A percentile compares a stretch with the other conserved stretches of the same genome.
Conservation (phyloP, 2,113 vertebrate genomes). For the Passer domesticus region DNA sequence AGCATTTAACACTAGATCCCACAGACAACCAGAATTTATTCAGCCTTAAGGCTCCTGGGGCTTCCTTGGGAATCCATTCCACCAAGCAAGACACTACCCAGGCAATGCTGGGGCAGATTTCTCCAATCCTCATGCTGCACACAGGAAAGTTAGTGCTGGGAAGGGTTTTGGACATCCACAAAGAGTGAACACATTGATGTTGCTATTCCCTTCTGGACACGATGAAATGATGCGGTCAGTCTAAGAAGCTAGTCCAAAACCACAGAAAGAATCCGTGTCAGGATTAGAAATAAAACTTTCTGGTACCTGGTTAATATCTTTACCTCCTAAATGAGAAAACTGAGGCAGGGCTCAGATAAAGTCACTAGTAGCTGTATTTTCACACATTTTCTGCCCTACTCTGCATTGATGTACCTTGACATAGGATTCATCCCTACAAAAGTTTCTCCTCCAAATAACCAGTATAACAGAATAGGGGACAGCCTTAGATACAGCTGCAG, state of each 20-base stretch:
- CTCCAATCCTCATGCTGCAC: not conserved
- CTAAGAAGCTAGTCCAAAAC: not conserved
- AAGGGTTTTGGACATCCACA: not conserved
- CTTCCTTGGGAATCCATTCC: not conserved
- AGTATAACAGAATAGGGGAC: not conserved
- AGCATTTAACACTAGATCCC: not conserved
- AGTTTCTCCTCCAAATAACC: not conserved
- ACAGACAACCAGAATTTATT: not conserved
- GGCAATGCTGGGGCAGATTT: not conserved
- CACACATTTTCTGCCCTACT: not conserved
- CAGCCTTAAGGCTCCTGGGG: not conserved
- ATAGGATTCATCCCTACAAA: not conserved
- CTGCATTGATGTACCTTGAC: not conserved
- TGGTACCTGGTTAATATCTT: not conserved
- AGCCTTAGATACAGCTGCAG: not conserved
- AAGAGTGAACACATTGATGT: not conserved
- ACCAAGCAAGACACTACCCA: not conserved
- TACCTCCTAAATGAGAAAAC: not conserved
- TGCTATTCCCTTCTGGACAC: not conserved
- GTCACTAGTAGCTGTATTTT: not conserved
- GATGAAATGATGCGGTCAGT: not conserved
- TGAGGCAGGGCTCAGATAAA: not conserved
- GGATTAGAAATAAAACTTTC: not conserved
- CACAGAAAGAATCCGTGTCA: not conserved
- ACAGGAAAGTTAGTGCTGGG: not conserved